Conservation (phyloP, 2,113 vertebrate genomes). For the Prunella fulvescens region DNA sequence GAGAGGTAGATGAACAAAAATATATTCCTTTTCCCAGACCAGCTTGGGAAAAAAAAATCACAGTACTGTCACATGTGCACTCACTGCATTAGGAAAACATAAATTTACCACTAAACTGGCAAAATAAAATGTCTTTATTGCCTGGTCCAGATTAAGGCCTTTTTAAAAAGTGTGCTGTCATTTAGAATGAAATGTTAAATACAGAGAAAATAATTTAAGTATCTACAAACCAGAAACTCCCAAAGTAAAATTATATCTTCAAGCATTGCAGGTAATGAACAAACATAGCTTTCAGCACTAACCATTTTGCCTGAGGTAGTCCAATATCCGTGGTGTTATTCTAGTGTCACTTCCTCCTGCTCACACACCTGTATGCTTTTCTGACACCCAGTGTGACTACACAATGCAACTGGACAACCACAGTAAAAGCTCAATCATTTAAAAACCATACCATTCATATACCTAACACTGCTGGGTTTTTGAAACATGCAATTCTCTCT, state of each 20-base stretch:
- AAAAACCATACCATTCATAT: not conserved
- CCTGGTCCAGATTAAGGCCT: not conserved
- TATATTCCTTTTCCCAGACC: not conserved
- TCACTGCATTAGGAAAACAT: not conserved
- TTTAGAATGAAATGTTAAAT: not conserved
- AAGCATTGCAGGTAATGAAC: not conserved
- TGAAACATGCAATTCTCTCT: not conserved
- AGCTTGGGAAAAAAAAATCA: not conserved
- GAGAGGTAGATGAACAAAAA: not conserved
- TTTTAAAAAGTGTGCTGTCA: not conserved
- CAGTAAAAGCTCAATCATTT: not conserved
- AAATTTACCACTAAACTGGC: not conserved
- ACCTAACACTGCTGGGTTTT: fast-evolving
- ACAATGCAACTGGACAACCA: not conserved
- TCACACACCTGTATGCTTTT: not conserved
- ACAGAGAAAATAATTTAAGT: not conserved
- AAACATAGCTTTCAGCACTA: not conserved
- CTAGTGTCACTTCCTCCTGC: not conserved
- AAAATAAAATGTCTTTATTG: not conserved
- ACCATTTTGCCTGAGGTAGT: not conserved
- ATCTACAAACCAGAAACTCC: not conserved
- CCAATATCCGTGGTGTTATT: not conserved
- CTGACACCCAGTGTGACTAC: not conserved
- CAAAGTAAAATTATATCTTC: not conserved
- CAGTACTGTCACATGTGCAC: not conserved